phyloP scores from a whole-genome alignment of 2,797 vertebrate genomes.

The Antennarius maculatus region DNA sequence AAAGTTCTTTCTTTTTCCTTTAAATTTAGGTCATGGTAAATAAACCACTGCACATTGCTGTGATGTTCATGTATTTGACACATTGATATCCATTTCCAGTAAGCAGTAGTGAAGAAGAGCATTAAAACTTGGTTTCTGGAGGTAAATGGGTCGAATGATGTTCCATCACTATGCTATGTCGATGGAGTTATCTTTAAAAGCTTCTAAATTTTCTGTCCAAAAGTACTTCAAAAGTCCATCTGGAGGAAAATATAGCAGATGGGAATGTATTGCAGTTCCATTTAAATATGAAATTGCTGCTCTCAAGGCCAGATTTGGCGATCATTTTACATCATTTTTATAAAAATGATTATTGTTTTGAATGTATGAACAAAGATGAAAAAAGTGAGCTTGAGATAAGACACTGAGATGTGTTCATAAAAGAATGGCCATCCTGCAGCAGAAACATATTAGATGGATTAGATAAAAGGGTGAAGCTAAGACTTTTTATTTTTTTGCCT shows the following conservation, averaged over 20 bases:
- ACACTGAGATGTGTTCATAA: background rate
- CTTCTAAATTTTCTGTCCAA: slow-evolving; percentile 42
- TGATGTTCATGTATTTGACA: slow-evolving; percentile 28
- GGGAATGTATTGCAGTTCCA: slow-evolving; percentile 32
- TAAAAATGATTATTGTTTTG: slow-evolving; percentile 32
- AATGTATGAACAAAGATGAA: slow-evolving; percentile 31
- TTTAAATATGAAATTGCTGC: slow-evolving; percentile 41
- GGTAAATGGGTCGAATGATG: slow-evolving; percentile 40
- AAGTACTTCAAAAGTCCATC: slow-evolving; percentile 58
- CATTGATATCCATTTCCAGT: slow-evolving; percentile 27
- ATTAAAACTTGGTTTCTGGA: slow-evolving; percentile 35
- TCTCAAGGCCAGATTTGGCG: slow-evolving; percentile 22
- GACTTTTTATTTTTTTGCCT: slow-evolving; percentile 3
- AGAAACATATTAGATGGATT: slow-evolving; percentile 11
- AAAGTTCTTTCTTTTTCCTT: too few species aligned
- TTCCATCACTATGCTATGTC: slow-evolving; percentile 23
- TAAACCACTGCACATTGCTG: slow-evolving; percentile 15
- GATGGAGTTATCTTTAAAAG: slow-evolving; percentile 44
- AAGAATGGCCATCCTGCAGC: background rate
- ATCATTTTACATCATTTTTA: slow-evolving; percentile 25
- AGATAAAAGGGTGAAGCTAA: slow-evolving; percentile 29
- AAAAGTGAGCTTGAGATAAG: slow-evolving; percentile 10
- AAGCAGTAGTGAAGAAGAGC: slow-evolving; percentile 20
- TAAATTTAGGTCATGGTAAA: too few species aligned
- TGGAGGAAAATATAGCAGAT: slow-evolving; percentile 53